phyloP scores from a whole-genome alignment of 2,113 vertebrate species.

The Eclectus roratus region DNA sequence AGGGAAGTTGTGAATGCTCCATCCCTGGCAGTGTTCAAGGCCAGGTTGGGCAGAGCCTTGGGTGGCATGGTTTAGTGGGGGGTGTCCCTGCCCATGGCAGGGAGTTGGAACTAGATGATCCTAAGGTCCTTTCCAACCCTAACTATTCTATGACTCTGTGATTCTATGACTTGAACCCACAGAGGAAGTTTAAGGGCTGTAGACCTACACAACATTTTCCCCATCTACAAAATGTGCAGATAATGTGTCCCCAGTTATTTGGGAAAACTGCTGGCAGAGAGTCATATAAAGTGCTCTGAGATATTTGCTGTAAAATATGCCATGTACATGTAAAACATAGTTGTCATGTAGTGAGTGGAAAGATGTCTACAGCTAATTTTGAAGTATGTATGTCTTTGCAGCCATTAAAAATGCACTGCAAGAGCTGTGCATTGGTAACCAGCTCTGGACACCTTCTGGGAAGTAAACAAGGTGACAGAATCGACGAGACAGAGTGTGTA shows the following conservation, averaged over 20 bases:
- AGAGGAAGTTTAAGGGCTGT: not conserved
- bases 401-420: slow-evolving; percentile 94
- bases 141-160: too few relatives aligned
- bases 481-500: slow-evolving; percentile 90
- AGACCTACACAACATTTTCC: not conserved
- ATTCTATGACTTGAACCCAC: not conserved
- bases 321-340: accelerated
- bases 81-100: too few relatives aligned
- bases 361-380: not conserved
- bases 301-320: not conserved
- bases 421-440: slow-evolving; percentile 89
- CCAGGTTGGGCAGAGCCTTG: too few relatives aligned
- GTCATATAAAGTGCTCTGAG: not conserved
- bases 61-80: too few relatives aligned
- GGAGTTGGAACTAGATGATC: too few relatives aligned
- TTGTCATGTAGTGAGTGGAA: not conserved
- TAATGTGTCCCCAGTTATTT: not conserved
- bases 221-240: not conserved
- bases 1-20: too few relatives aligned
- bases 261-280: not conserved
- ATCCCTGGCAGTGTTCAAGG: too few relatives aligned
- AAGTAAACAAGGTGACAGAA: slow-evolving; percentile 82
- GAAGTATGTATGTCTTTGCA: slow-evolving; percentile 56
- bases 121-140: too few relatives aligned
- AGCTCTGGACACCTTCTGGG: slow-evolving; percentile 93